Evolutionary conservation across 2,113 vertebrate genomes (phyloP).

Genomic region (Guaruba guarouba): DNA sequence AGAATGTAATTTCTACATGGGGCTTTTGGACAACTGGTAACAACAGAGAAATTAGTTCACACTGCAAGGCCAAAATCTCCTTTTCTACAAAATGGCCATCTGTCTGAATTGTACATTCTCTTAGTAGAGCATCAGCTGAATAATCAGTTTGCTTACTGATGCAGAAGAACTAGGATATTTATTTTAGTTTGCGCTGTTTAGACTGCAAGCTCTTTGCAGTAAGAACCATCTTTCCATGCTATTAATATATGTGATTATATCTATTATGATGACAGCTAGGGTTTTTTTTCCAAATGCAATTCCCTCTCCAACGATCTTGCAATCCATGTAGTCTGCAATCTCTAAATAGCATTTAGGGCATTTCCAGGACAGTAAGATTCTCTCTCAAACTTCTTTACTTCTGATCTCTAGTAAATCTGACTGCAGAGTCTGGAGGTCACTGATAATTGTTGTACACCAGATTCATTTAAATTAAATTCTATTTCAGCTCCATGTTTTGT

Average conservation of each 20-base stretch:
- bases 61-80: neutral
- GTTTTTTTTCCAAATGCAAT: neutral
- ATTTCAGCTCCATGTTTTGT: neutral
- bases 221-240: neutral
- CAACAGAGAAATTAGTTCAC: neutral
- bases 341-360: neutral
- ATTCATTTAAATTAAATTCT: neutral
- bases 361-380: neutral
- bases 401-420: neutral
- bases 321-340: neutral
- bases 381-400: neutral
- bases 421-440: neutral
- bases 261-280: neutral
- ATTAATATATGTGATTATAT: neutral
- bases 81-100: neutral
- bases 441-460: neutral
- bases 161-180: neutral
- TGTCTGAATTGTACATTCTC: neutral
- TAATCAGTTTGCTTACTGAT: neutral
- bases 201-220: neutral
- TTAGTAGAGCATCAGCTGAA: neutral
- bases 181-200: neutral
- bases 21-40: neutral
- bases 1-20: neutral
- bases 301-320: neutral